A percentile compares a stretch with the other conserved stretches of the same genome.
Conservation (phyloP, 2,797 vertebrate genomes). For the Ara ararauna region DNA sequence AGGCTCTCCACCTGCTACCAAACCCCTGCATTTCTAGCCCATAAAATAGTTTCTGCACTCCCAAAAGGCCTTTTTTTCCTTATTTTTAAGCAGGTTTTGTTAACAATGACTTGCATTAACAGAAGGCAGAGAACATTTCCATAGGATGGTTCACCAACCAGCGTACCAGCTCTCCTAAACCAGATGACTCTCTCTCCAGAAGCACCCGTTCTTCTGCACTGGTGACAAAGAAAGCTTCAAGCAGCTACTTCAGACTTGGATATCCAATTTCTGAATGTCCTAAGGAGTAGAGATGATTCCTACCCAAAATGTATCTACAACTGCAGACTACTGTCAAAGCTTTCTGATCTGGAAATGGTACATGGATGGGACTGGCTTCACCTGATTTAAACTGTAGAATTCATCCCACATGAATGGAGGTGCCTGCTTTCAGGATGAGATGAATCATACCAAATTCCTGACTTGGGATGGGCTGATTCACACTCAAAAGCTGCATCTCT, state of each 20-base stretch:
- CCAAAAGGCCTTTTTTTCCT: not conserved
- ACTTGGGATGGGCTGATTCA: not conserved
- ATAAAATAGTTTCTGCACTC: not conserved
- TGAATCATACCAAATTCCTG: not conserved
- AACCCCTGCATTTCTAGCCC: not conserved
- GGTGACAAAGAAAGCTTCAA: not conserved
- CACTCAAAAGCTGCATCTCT: not conserved
- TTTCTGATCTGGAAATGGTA: not conserved
- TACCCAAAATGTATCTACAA: not conserved
- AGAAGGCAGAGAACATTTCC: not conserved
- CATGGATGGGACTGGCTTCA: not conserved
- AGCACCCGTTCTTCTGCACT: not conserved
- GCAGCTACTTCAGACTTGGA: not conserved
- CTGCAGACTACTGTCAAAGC: not conserved
- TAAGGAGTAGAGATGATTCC: not conserved
- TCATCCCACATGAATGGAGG: not conserved
- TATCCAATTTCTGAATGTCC: not conserved
- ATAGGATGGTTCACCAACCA: not conserved
- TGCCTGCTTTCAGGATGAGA: not conserved
- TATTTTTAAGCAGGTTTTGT: not conserved
- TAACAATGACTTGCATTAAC: not conserved
- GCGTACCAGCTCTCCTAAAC: not conserved
- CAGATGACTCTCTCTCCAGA: not conserved
- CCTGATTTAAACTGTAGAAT: not conserved
- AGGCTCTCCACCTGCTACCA: not conserved